These are phyloP conservation scores for Danionella cerebrum DNA, from an alignment of 2,113 vertebrate genomes.

Conservation along the genomic window DNA sequence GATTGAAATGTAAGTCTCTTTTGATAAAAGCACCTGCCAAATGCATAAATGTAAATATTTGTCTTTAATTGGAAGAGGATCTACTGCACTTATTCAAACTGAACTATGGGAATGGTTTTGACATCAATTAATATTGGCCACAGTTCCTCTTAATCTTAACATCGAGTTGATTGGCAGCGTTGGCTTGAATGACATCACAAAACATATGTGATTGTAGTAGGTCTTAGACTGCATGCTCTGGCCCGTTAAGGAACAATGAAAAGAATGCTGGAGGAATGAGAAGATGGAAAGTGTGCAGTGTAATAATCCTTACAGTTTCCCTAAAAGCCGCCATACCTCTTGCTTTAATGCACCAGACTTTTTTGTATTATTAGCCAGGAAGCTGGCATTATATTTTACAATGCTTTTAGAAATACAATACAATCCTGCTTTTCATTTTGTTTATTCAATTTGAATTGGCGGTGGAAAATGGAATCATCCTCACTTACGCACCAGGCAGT, in stretches of 20 bases:
- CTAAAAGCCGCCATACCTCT: background rate
- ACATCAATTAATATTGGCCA: too few relatives aligned
- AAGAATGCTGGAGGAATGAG: background rate
- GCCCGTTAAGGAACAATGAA: background rate
- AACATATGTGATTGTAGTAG: background rate
- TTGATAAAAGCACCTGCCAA: too few relatives aligned
- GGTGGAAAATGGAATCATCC: background rate
- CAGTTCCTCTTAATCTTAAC: too few relatives aligned
- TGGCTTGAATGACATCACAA: background rate
- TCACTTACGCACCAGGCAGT: conserved; percentile 13
- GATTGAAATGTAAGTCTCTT: too few relatives aligned
- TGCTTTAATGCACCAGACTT: conserved; percentile 11
- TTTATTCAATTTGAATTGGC: conserved; percentile 1
- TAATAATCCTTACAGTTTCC: background rate
- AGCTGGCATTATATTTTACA: conserved; percentile 2
- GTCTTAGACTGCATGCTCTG: background rate
- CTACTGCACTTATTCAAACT: too few relatives aligned
- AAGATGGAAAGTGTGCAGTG: background rate
- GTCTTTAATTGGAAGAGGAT: too few relatives aligned
- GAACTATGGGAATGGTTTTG: too few relatives aligned
- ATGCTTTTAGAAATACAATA: background rate
- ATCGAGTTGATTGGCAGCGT: background rate
- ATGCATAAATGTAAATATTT: too few relatives aligned
- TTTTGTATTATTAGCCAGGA: background rate
- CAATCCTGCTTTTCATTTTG: background rate